Conservation (phyloP, 2,888 invertebrate genomes). For the Drosophila trichaetosa region DNA sequence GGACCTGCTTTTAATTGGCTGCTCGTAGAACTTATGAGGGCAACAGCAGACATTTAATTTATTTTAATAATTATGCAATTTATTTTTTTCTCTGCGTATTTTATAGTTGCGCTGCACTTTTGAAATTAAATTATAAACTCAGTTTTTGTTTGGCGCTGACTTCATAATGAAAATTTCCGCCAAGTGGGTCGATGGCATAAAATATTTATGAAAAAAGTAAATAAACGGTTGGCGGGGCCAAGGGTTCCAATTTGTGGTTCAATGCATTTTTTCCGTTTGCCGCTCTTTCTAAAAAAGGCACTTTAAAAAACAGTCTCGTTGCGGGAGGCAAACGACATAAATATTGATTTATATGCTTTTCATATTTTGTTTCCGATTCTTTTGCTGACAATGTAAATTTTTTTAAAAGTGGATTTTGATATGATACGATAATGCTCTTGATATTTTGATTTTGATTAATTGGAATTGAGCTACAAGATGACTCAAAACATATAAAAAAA, state of each 20-base stretch:
- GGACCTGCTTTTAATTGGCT: conserved; percentile 73
- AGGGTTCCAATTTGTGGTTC: conserved; percentile 51
- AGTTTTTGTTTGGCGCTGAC: conserved; percentile 42
- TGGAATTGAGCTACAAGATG: not conserved
- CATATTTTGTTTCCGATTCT: not conserved
- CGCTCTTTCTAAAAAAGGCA: conserved; percentile 12
- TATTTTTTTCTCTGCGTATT: conserved; percentile 21
- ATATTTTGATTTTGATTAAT: not conserved
- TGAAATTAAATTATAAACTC: conserved; percentile 77
- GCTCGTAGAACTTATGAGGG: conserved; percentile 76
- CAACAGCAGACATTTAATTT: conserved; percentile 79
- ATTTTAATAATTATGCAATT: conserved; percentile 75
- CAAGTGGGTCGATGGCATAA: conserved; percentile 67
- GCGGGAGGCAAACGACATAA: too few relatives aligned
- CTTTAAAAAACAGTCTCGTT: not conserved
- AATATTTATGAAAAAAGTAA: conserved; percentile 64
- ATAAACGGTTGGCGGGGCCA: conserved; percentile 36
- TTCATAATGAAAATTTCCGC: conserved; percentile 60
- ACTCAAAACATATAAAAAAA: not conserved
- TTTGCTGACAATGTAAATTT: not conserved
- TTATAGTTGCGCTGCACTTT: conserved; percentile 60
- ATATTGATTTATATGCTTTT: not conserved
- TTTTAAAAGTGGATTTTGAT: not conserved
- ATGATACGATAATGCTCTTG: not conserved
- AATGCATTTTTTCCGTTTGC: conserved; percentile 37